Base-by-base conservation (phyloP, 2,888 invertebrate genomes). In the Protodeltote pygarga region DNA sequence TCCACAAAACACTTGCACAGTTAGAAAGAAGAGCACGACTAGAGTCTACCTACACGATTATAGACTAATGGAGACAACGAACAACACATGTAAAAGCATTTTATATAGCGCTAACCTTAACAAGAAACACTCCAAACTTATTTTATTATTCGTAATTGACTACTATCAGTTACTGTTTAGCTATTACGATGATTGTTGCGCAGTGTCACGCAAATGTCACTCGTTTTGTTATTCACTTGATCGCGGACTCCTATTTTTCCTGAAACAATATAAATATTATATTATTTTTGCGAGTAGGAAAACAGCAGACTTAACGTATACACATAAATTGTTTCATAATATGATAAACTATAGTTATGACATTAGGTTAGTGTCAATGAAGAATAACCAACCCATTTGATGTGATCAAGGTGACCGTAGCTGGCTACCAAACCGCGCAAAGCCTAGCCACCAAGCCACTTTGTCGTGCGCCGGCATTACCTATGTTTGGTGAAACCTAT, bases 201-300 rank as follows among this genome's bases (percentile, higher is more conserved):
- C 44, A 38, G 38, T 66, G 77, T 70, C 81, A 84, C 84, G 85
- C 82, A 80, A 84, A 85, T 85, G 84, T 79, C 84, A 82, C 71
- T 65, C 52, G 64, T 15, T 65, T 61, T 61, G 63, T 68, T 66
- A 71, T 61, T 63, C 63, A 71, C 69, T 67, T 68, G 60, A 64
- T 61, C 64, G 57, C 47, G 52, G 50, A 35, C 52, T 46, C 48
- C 52, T 47, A 50, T 60, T 65, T 54, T 57, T 47, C 62, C 78
- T 79, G 78, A 63, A 79, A 78, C 78, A 78, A 78, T 51, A 64
- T 57, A 48, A 68, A 66, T 65, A 17, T 49, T 50, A 42, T 16
- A 52, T 69, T 64, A 59, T 10, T 46, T 57, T 37, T 21, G 10
- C 20, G 41, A 46, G 32, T 20, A n/a, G n/a, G 8, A 14, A 38